Evolutionary conservation across 2,888 invertebrate species (phyloP).

Genomic region (Plutella xylostella): DNA sequence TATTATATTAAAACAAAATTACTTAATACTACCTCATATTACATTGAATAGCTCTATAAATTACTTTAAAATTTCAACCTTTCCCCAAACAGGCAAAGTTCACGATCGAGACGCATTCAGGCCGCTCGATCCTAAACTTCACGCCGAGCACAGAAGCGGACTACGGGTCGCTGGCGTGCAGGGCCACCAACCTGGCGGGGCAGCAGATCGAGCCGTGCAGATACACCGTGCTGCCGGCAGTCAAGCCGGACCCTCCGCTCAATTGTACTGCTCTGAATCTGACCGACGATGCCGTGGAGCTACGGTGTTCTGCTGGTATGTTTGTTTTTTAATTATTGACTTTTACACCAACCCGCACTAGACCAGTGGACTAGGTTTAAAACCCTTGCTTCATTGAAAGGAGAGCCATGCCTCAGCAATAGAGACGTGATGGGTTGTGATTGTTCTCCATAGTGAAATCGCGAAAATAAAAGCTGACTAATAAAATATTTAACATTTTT

Average conservation of each 20-base stretch:
- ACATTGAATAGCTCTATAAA: too few relatives aligned
- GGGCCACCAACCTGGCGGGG: constrained; percentile 79
- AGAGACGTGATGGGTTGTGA: too few relatives aligned
- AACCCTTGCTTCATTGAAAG: too few relatives aligned
- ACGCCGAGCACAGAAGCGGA: constrained; percentile 81
- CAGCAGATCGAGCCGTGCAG: constrained; percentile 80
- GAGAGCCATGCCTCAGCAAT: not conserved
- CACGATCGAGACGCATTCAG: constrained; percentile 56
- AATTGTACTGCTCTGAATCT: constrained; percentile 83
- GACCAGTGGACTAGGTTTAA: too few relatives aligned
- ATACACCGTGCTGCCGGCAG: constrained; percentile 80
- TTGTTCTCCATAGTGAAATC: too few relatives aligned
- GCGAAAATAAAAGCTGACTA: too few relatives aligned
- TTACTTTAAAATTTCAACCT: too few relatives aligned
- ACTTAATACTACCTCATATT: too few relatives aligned
- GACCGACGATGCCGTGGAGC: constrained; percentile 81
- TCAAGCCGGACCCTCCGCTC: constrained; percentile 81
- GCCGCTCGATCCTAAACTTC: constrained; percentile 78
- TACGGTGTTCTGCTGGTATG: constrained; percentile 75
- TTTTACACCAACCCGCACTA: too few relatives aligned
- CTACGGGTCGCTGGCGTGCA: constrained; percentile 81
- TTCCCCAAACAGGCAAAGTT: constrained; percentile 8
- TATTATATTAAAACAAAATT: too few relatives aligned
- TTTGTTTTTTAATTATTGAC: too few relatives aligned
- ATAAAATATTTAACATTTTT: too few relatives aligned